phyloP scores from a whole-genome alignment of 2,888 invertebrate genomes.

The Microplitis deprimator region DNA sequence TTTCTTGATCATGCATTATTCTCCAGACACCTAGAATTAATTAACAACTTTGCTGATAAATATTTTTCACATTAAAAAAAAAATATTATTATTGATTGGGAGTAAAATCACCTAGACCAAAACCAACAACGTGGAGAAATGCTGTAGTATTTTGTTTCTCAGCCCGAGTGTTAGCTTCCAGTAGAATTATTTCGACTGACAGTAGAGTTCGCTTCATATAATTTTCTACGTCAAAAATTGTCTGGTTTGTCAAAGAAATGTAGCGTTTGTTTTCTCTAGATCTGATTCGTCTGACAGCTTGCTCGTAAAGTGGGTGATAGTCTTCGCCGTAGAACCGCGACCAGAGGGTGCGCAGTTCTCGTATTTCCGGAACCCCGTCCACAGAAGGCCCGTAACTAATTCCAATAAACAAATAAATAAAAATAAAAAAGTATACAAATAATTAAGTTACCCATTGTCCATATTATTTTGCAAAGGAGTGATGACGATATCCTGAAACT shows the following conservation, averaged over 20 bases:
- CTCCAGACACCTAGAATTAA: slow-evolving; percentile 76
- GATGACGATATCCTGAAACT: slow-evolving; percentile 77
- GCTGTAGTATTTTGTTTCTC: slow-evolving; percentile 72
- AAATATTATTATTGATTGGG: background rate
- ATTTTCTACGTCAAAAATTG: slow-evolving; percentile 67
- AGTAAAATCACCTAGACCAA: slow-evolving; percentile 70
- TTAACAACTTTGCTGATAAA: background rate
- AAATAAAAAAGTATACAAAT: background rate
- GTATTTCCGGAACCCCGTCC: slow-evolving; percentile 48
- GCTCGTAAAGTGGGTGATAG: slow-evolving; percentile 64
- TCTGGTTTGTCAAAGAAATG: slow-evolving; percentile 58
- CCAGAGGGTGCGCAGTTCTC: slow-evolving; percentile 61
- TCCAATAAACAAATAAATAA: background rate
- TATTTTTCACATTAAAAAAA: background rate
- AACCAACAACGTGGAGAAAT: slow-evolving; percentile 79
- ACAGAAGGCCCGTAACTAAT: slow-evolving; percentile 59
- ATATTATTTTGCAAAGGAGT: slow-evolving; percentile 73
- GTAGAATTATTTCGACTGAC: slow-evolving; percentile 75
- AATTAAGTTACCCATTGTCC: slow-evolving; percentile 72
- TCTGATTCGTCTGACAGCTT: slow-evolving; percentile 56
- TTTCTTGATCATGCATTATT: slow-evolving; percentile 75
- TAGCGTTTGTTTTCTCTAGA: slow-evolving; percentile 63
- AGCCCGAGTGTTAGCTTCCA: slow-evolving; percentile 78
- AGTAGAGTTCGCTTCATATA: slow-evolving; percentile 68
- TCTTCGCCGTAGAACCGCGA: slow-evolving; percentile 65